These are phyloP conservation scores for Macrophya alboannulata DNA, from an alignment of 2,888 invertebrate genomes.

Conservation along the genomic window DNA sequence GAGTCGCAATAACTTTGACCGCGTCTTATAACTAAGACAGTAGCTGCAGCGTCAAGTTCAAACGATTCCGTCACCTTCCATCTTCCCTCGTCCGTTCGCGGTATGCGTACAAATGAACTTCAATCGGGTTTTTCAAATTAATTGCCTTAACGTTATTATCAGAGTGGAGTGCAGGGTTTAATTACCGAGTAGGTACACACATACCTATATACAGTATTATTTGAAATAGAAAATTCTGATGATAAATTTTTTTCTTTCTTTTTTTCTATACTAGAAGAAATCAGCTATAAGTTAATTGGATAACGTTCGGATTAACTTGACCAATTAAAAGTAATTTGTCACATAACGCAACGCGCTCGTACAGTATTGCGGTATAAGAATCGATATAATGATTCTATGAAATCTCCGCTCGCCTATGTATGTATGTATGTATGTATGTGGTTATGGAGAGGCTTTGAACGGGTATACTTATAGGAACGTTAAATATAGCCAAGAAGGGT, in stretches of 20 bases:
- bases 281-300: conserved; percentile 30
- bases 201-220: background rate
- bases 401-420: conserved; percentile 14
- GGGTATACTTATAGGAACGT: conserved; percentile 37
- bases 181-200: background rate
- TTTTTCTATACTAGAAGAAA: background rate
- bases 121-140: background rate
- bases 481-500: conserved; percentile 6
- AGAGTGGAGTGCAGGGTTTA: background rate
- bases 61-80: conserved; percentile 26
- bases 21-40: background rate
- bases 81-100: background rate
- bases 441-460: background rate
- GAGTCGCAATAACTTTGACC: conserved; percentile 14
- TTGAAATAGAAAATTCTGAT: background rate
- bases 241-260: conserved; percentile 13
- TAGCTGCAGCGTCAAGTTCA: conserved; percentile 36
- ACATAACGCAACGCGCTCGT: conserved; percentile 26
- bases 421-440: background rate
- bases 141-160: conserved; percentile 39
- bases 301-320: conserved; percentile 22
- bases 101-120: background rate
- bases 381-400: conserved; percentile 51
- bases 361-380: conserved; percentile 15
- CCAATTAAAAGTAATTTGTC: conserved; percentile 56